phyloP scores from a whole-genome alignment of 2,797 vertebrate genomes.

The Erpetoichthys calabaricus region DNA sequence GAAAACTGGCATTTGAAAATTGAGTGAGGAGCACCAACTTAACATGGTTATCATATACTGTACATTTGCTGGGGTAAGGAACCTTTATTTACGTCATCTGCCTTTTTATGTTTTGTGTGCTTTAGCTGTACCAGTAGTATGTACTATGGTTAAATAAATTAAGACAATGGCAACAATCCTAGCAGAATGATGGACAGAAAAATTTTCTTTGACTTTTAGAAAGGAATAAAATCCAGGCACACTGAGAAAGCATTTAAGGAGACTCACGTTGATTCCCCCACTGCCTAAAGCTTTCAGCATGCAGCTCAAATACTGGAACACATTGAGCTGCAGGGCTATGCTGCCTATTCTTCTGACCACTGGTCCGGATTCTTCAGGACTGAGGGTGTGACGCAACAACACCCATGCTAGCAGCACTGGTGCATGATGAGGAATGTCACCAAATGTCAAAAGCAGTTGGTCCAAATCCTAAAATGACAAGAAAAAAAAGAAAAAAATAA shows the following conservation, averaged over 20 bases:
- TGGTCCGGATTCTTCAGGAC: constrained; percentile 60
- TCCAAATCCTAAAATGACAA: constrained; percentile 72
- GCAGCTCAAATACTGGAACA: constrained; percentile 81
- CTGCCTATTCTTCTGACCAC: constrained; percentile 73
- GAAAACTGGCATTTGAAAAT: too few species aligned
- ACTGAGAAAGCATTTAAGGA: background rate
- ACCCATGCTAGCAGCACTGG: constrained; percentile 88
- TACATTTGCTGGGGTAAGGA: too few species aligned
- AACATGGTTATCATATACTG: too few species aligned
- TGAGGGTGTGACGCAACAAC: constrained; percentile 78
- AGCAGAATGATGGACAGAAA: too few species aligned
- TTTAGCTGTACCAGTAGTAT: too few species aligned
- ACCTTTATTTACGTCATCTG: too few species aligned
- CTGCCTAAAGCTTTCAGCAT: constrained; percentile 71
- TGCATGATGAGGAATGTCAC: constrained; percentile 79
- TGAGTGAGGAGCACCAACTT: too few species aligned
- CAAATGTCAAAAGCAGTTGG: constrained; percentile 72
- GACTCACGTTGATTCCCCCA: constrained; percentile 79
- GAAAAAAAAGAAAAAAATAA: constrained; percentile 15
- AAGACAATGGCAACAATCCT: too few species aligned
- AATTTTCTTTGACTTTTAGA: too few species aligned
- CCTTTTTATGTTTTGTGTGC: too few species aligned
- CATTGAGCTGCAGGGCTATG: constrained; percentile 71
- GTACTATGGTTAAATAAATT: too few species aligned
- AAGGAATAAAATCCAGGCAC: too few species aligned